These are phyloP conservation scores for Hippocampus barbouri DNA, from an alignment of 2,113 vertebrate genomes.

Conservation along the genomic window DNA sequence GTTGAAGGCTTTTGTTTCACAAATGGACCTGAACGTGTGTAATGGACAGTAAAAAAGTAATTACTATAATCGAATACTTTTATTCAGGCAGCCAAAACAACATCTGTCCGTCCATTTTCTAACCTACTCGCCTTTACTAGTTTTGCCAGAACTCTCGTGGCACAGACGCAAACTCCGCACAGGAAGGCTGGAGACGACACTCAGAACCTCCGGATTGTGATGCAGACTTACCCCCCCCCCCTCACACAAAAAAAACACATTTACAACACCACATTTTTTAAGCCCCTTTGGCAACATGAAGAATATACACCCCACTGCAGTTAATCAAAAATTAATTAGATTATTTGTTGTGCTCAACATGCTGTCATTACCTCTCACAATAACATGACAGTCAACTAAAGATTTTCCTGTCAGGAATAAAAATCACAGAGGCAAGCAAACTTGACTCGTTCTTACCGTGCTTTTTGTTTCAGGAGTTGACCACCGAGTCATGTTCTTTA, in stretches of 20 bases:
- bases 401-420: background rate
- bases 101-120: background rate
- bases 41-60: background rate
- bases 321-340: too few relatives aligned
- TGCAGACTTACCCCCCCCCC: background rate
- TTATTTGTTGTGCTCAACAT: background rate
- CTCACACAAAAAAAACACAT: background rate
- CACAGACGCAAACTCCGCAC: background rate
- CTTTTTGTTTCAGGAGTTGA: background rate
- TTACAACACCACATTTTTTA: background rate
- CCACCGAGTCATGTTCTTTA: background rate
- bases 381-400: background rate
- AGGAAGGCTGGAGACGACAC: background rate
- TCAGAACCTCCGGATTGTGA: background rate
- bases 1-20: background rate
- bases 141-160: too few relatives aligned
- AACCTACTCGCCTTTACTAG: background rate
- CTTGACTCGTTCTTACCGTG: background rate
- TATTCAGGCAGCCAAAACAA: background rate
- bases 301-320: too few relatives aligned
- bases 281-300: too few relatives aligned
- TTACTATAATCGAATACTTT: background rate
- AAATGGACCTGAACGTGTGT: background rate
- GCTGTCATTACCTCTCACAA: background rate
- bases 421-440: background rate